Percentiles rank a stretch among this genome's conserved stretches.
phyloP scores from a whole-genome alignment of 2,797 vertebrate species.

The Gadopsis bispinosus region DNA sequence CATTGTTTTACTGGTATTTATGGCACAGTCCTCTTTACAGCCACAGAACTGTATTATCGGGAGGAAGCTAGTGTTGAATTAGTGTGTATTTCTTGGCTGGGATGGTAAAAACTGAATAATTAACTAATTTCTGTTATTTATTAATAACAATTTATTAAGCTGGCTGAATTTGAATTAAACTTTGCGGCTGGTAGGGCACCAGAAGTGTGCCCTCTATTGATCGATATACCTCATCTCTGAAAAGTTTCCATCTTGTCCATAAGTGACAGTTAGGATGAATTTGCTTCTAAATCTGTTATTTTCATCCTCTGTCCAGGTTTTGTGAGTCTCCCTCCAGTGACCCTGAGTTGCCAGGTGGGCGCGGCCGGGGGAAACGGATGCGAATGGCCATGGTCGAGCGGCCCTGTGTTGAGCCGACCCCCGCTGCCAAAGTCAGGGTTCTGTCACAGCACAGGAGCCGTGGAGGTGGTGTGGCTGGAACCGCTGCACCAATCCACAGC shows the following conservation, averaged over 20 bases:
- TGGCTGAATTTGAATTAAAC: no score
- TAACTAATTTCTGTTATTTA: no score
- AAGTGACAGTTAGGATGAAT: neutral
- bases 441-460: constrained; percentile 93
- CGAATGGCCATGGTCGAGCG: constrained; percentile 88
- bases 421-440: constrained; percentile 90
- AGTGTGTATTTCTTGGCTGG: no score
- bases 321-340: constrained; percentile 97
- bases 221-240: neutral
- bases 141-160: no score
- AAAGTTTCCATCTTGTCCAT: neutral
- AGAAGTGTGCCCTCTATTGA: no score
- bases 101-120: no score
- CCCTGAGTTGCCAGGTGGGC: constrained; percentile 92
- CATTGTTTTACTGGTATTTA: neutral
- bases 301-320: constrained; percentile 85
- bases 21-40: neutral
- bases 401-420: constrained; percentile 86
- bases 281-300: neutral
- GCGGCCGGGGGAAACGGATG: constrained; percentile 94
- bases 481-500: constrained; percentile 86
- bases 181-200: no score
- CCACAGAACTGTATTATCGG: neutral
- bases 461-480: constrained; percentile 80
- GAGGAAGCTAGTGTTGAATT: neutral